Evolutionary conservation across 2,888 invertebrate species (phyloP), one percentile per base, ranked within the genome.

Genomic region (Hyposoter dolosus): DNA sequence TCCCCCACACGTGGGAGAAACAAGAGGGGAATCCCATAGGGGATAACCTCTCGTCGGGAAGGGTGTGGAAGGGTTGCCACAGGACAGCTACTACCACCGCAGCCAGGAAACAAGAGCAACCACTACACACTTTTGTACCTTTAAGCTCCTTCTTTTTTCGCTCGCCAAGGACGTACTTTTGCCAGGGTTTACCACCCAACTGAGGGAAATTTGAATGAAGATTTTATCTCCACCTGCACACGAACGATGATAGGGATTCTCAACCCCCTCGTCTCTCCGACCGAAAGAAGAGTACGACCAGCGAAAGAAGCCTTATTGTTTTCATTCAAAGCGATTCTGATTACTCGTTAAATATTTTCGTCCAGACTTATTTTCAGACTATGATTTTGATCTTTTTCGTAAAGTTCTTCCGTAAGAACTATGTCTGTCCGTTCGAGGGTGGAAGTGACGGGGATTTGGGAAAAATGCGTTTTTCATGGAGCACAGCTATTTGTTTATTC

Each of bases 201-300:
- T 56, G 19, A 12, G 75, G 65, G 65, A 50, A 79, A 82, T 76
- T 66, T 85, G 75, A 85, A 85, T 82, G 82, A 76, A 85, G 85
- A 85, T 85, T 79, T 82, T 85, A 85, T 85, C 85, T 79, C 45
- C 75, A 63, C 69, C 69, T 72, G 85, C 66, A 74, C 75, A 63
- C 63, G 50, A 40, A 71, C 50, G 45, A 45, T 17, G 79, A 82
- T 40, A 53, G 74, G 15, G 53, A 35, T 32, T 23, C 28, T 19
- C n/a, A 23, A 53, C 66, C 40, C 50, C 78, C 32, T 66, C 72
- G 53, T 66, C 53, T 23, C 63, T 32, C 23, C 32, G 19, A 28
- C 23, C 12, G 74, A 60, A 17, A 23, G 45, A n/a, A 47, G 40
- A 81, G 74, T n/a, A 63, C 65, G n/a, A 17, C 19, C 19, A 47